Evolutionary conservation across 2,113 vertebrate genomes (phyloP), one percentile per base, ranked within the genome.

Genomic region (Coryphaenoides rupestris): DNA sequence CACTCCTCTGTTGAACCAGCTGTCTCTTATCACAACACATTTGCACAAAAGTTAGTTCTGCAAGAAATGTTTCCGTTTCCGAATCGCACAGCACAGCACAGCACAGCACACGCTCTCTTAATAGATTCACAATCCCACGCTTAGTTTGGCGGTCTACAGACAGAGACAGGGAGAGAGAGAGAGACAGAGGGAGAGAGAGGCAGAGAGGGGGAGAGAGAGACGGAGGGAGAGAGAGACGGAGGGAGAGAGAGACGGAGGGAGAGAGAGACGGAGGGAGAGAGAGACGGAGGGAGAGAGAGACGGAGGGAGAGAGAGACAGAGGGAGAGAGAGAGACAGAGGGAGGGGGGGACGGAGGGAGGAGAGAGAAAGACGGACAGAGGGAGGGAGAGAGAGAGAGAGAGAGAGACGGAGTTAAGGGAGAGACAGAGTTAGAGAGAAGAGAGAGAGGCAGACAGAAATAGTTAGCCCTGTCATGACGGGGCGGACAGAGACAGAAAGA

Each of bases 351-450:
- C 24, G 24, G 33, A 7, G n/a, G n/a, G n/a, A 7, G 3, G 19
- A 69, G 46, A 58, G 40, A 23, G 23, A 24, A 15, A 14, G 4
- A 15, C 55, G 24, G 55, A 57, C 56, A 24, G 55, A 46, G n/a
- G 13, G 33, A 40, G 12, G 5, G 28, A 45, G 28, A 57, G 55
- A 22, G 9, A 57, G 3, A 24, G 14, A 3, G 3, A 6, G 33
- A 7, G 9, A 5, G 19, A 69, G 46, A 58, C 50, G n/a, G n/a
- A n/a, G n/a, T n/a, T n/a, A n/a, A n/a, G n/a, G n/a, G n/a, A n/a
- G n/a, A n/a, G n/a, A n/a, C n/a, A n/a, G n/a, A n/a, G n/a, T n/a
- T n/a, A 23, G 23, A 24, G 21, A 14, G 4, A 15, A 24, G 55
- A 46, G n/a, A 19, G 33, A 40, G 12, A 15, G 28, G 21, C 58